These are phyloP conservation scores for Bambusicola thoracicus DNA, from an alignment of 2,113 vertebrate genomes.

Conservation along the genomic window DNA sequence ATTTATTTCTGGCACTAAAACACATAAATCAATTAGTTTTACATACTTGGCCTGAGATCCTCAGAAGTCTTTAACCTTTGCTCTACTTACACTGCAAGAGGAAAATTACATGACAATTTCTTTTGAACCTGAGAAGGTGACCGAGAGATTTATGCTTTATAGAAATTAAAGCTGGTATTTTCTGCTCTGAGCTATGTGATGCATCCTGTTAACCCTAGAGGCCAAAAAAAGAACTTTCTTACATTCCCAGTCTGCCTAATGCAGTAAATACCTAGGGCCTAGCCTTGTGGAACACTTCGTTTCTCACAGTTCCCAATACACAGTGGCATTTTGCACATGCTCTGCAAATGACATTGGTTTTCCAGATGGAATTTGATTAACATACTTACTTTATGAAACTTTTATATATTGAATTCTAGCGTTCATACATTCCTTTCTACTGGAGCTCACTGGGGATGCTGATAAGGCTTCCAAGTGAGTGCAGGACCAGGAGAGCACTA, in stretches of 20 bases:
- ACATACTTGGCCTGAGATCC: not conserved
- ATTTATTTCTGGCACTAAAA: not conserved
- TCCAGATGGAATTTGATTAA: not conserved
- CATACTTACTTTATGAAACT: not conserved
- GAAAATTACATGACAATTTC: not conserved
- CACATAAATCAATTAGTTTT: not conserved
- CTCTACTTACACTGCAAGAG: not conserved
- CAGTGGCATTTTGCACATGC: not conserved
- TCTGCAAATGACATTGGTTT: not conserved
- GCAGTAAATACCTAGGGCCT: not conserved
- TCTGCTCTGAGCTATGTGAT: not conserved
- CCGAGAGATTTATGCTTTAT: not conserved
- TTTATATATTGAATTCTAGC: not conserved
- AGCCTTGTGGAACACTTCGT: not conserved
- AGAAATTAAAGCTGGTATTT: not conserved
- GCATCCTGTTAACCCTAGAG: not conserved
- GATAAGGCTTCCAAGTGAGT: not conserved
- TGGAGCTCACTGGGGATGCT: not conserved
- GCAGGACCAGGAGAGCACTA: not conserved
- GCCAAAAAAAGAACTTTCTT: not conserved
- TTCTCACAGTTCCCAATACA: not conserved
- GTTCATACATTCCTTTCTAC: not conserved
- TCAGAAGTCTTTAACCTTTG: not conserved
- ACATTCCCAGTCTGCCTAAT: not conserved
- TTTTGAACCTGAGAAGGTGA: not conserved